Evolutionary conservation across 2,888 invertebrate genomes (phyloP), one percentile per base, ranked within the genome.

Genomic region (Thera britannica): DNA sequence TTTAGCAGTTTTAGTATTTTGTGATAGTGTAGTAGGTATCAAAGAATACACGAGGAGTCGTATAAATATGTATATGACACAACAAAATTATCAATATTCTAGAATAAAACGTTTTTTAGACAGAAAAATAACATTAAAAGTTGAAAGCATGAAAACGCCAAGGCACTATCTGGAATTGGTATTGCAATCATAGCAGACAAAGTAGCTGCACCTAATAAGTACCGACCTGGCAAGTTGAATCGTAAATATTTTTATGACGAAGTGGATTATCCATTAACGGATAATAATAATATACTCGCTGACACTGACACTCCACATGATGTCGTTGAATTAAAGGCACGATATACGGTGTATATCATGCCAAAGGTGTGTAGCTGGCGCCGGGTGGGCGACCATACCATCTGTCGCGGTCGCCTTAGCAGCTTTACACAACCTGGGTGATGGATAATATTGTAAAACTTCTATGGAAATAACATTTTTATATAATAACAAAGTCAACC

Each of bases 311-410:
- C 80, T 77, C 60, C 54, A 77, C 78, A 70, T 59, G 64, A 68
- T 58, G 58, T 58, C 63, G 61, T 60, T 68, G 66, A 60, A 63
- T 63, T 55, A 59, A 65, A 69, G 62, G 38, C 59, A 62, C 59
- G 46, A 58, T 61, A 58, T 44, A 54, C 76, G 74, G 73, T 73
- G 8, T 54, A 72, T 77, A 56, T 71, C 70, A 64, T 60, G 62
- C 73, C 72, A 61, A 62, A 65, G 61, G 69, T 60, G 69, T 60
- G 58, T 48, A 71, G 69, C 49, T 80, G 87, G 88, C 88, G 88
- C 86, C 86, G 83, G 80, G 90, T 89, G 86, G 90, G 89, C 87
- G 88, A 83, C 69, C 78, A 69, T 71, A 79, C 89, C 90, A 90
- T 90, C 89, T 90, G 90, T 88, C 87, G 85, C 78, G 74, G 63